phyloP scores from a whole-genome alignment of 2,113 vertebrate genomes.

The Holacanthus passer region DNA sequence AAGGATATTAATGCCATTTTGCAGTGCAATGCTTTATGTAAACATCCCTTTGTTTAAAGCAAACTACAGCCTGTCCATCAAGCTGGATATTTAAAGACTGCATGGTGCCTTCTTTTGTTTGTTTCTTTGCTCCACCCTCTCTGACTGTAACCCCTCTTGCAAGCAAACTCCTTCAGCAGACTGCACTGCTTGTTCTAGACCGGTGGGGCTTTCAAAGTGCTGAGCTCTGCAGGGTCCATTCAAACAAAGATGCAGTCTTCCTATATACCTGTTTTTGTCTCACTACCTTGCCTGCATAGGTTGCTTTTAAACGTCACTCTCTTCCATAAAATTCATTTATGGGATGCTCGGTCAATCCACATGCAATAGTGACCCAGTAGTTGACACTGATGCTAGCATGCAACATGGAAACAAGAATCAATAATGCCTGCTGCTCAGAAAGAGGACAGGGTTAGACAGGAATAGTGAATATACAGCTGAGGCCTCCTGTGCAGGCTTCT shows the following conservation, averaged over 20 bases:
- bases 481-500: background rate
- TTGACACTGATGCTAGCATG: constrained; percentile 47
- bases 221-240: constrained; percentile 56
- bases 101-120: background rate
- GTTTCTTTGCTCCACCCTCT: constrained; percentile 34
- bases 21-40: background rate
- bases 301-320: background rate
- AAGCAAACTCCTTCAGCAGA: constrained; percentile 58
- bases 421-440: constrained; percentile 26
- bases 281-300: background rate
- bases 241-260: constrained; percentile 18
- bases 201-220: constrained; percentile 39
- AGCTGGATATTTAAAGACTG: background rate
- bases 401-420: constrained; percentile 56
- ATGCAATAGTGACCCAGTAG: constrained; percentile 22
- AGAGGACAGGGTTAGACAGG: background rate
- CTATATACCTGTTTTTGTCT: background rate
- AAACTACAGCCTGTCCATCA: background rate
- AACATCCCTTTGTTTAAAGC: constrained; percentile 24
- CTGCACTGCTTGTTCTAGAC: constrained; percentile 51
- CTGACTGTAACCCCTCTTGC: constrained; percentile 14
- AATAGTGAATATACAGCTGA: background rate
- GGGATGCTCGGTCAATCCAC: constrained; percentile 1
- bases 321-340: background rate
- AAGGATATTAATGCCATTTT: background rate